These are phyloP conservation scores for Enoplosus armatus DNA, from an alignment of 2,797 vertebrate genomes.

Conservation along the genomic window DNA sequence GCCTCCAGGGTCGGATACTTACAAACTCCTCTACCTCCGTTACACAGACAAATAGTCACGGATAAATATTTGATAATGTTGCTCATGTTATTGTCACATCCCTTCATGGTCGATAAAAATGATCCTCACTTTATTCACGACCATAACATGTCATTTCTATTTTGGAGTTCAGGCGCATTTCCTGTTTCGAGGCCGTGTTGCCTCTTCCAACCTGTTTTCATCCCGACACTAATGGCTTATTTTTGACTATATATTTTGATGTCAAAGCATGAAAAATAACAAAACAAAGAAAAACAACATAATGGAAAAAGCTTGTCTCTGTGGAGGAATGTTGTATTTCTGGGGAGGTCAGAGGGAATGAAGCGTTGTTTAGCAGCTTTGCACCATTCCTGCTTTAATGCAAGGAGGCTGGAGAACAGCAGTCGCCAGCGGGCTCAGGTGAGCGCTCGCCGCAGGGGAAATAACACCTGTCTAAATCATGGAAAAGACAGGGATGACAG, in stretches of 20 bases:
- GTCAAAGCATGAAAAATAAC: slow-evolving; percentile 19
- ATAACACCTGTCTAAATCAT: slow-evolving; percentile 57
- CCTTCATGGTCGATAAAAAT: not conserved
- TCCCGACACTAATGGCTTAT: not conserved
- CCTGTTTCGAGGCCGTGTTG: not conserved
- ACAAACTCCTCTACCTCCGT: too few relatives aligned
- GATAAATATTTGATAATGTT: not conserved
- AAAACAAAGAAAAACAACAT: slow-evolving; percentile 4
- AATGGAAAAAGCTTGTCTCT: slow-evolving; percentile 7
- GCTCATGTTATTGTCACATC: not conserved
- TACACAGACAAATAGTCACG: not conserved
- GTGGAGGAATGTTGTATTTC: slow-evolving; percentile 4
- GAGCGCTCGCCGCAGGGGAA: slow-evolving; percentile 48
- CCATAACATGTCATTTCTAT: not conserved
- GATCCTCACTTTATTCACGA: not conserved
- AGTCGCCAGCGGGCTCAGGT: slow-evolving; percentile 43
- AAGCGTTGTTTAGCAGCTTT: slow-evolving; percentile 24
- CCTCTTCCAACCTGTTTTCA: not conserved
- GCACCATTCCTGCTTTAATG: slow-evolving; percentile 32
- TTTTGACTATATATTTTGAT: not conserved
- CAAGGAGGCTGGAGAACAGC: slow-evolving; percentile 24
- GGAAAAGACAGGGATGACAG: slow-evolving; percentile 40
- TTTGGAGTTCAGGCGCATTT: not conserved
- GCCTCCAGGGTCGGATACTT: not conserved
- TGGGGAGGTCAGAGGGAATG: slow-evolving; percentile 18